phyloP scores from a whole-genome alignment of 2,797 vertebrate species.

The Cyclopterus lumpus region DNA sequence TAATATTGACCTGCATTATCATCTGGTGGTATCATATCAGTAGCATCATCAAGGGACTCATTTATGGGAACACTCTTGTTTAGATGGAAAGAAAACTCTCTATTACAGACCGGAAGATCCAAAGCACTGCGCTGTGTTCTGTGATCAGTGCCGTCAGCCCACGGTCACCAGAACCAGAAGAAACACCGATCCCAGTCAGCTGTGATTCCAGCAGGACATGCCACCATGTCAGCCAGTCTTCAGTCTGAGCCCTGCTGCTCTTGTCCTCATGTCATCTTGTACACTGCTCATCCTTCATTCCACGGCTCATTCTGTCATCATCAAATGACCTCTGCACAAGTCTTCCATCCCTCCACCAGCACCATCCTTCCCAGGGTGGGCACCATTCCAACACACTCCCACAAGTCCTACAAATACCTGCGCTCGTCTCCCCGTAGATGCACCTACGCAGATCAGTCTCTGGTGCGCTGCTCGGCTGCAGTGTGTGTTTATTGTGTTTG shows the following conservation, averaged over 20 bases:
- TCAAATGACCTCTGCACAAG: constrained; percentile 12
- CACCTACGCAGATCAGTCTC: constrained; percentile 33
- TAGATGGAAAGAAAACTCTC: background rate
- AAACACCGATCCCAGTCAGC: constrained; percentile 2
- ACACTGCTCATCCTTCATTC: constrained; percentile 5
- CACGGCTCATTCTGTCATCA: constrained; percentile 21
- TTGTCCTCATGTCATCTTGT: constrained; percentile 17
- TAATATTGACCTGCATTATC: constrained; percentile 10
- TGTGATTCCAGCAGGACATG: constrained; percentile 5
- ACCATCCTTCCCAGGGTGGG: background rate
- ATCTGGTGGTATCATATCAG: background rate
- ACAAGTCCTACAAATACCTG: constrained; percentile 9
- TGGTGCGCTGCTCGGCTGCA: constrained; percentile 35
- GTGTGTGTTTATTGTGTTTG: constrained; percentile 22
- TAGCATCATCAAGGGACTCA: background rate
- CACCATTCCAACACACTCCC: background rate
- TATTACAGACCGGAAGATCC: background rate
- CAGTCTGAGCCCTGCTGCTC: too few species aligned
- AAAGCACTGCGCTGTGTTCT: background rate
- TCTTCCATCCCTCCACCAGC: background rate
- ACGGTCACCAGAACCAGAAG: background rate
- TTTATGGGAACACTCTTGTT: background rate
- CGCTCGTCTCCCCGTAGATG: constrained; percentile 12
- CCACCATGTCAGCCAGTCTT: too few species aligned
- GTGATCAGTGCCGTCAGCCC: background rate